Percentiles rank a stretch among this genome's conserved stretches.
These are phyloP conservation scores for Saccopteryx bilineata DNA, from an alignment of 2,113 vertebrate species.

Conservation along the genomic window DNA sequence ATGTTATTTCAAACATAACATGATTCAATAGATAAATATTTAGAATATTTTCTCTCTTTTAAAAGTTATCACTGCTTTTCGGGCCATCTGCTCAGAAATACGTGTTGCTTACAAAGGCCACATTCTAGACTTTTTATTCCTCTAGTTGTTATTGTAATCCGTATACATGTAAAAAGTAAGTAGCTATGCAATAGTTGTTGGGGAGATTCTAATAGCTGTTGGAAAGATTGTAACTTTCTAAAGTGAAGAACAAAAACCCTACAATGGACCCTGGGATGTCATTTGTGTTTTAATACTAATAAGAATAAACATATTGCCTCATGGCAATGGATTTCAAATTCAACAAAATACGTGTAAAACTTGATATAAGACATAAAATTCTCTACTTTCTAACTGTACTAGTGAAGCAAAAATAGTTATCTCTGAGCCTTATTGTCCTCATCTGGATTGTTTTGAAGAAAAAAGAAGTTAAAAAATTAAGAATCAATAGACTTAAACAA, in stretches of 20 bases:
- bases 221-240: background rate
- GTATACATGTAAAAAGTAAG: background rate
- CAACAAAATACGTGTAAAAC: background rate
- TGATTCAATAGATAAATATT: constrained; percentile 42
- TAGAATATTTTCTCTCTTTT: background rate
- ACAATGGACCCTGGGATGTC: background rate
- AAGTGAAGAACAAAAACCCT: background rate
- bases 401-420: background rate
- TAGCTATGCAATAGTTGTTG: background rate
- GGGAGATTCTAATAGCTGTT: background rate
- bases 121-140: background rate
- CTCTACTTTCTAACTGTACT: background rate
- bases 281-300: background rate
- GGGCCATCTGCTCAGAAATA: constrained; percentile 27
- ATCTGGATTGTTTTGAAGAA: background rate
- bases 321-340: background rate
- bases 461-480: background rate
- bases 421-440: background rate
- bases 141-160: background rate
- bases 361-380: background rate
- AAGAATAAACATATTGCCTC: constrained; percentile 1
- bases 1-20: constrained; percentile 19
- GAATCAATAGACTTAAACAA: background rate
- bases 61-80: background rate
- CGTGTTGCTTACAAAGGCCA: constrained; percentile 19